Percentiles rank a stretch among this genome's conserved stretches.
Conservation (phyloP, 2,888 invertebrate genomes). For the Philopedon plagiatum region DNA sequence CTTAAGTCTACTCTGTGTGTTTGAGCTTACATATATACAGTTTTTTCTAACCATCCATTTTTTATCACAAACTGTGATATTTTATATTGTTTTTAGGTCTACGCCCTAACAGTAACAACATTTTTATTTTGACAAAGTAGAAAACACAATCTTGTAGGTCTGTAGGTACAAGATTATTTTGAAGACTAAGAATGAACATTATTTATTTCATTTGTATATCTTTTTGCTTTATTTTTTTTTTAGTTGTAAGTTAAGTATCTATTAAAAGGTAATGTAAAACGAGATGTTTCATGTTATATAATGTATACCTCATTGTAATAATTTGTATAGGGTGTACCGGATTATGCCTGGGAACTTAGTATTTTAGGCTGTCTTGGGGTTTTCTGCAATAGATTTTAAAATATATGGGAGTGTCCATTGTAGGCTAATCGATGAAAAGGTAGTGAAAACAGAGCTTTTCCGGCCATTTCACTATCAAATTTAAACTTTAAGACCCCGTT, state of each 20-base stretch:
- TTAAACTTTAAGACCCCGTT: no score
- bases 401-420: no score
- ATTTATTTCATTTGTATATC: background rate
- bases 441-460: no score
- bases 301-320: background rate
- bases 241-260: background rate
- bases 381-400: no score
- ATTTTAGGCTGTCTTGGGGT: no score
- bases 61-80: slow-evolving; percentile 19
- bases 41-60: background rate
- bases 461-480: no score
- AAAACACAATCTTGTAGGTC: background rate
- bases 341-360: no score
- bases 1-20: background rate
- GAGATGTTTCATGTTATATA: slow-evolving; percentile 1
- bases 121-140: slow-evolving; percentile 11
- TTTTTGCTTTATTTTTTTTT: background rate
- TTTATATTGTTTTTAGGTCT: slow-evolving; percentile 17
- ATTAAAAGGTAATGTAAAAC: background rate
- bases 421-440: no score
- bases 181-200: background rate
- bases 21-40: slow-evolving; percentile 8
- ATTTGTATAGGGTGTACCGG: background rate
- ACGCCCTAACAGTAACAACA: background rate
- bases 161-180: slow-evolving; percentile 6